Base-by-base conservation (phyloP, 2,113 vertebrate species). In the Hipposideros armiger region DNA sequence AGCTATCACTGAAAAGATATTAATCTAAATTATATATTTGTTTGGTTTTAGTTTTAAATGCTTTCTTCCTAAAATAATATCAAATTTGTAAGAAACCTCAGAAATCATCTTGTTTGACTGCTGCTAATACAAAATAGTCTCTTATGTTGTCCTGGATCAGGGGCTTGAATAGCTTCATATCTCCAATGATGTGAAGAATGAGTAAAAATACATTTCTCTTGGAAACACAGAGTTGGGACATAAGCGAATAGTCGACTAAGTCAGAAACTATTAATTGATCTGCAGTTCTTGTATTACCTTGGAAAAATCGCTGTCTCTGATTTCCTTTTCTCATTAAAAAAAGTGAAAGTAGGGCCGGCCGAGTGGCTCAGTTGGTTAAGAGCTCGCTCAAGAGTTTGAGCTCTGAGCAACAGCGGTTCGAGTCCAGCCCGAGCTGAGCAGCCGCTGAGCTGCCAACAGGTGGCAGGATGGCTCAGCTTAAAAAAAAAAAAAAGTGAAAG, bases 241-340 rank as follows among this genome's bases (percentile, higher is more conserved):
- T 30, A 81, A 86, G 10, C 32, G 40, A 11, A 26, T 4, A 83
- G 13, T 32, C 88, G 24, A 70, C 45, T 85, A 74, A 85, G 47
- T 19, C 4, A 52, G 26, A 22, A 83, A 36, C 11, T 62, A 17
- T 36, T 22, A 47, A 56, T 60, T 42, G n/a, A 56, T 45, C 77
- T 24, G n/a, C 1, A n/a, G 13, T 66, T 28, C 15, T 90, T 30
- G 14, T 28, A 32, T 77, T 40, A 47, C 36, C 14, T 66, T 70
- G 87, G n/a, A 58, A 91, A 94, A 89, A 72, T 47, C 26, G 42
- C 36, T 42, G 28, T 73, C 40, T 94, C 58, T 50, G 26, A 40
- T 67, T 88, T 73, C 72, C 54, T 91, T 87, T 87, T 86, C 72
- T 92, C 56, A 78, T 32, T 82, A 28, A 54, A 69, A 93, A 92